Percentiles rank a stretch among this genome's conserved stretches.
phyloP scores from a whole-genome alignment of 2,888 invertebrate species.

The Zele albiditarsus region DNA sequence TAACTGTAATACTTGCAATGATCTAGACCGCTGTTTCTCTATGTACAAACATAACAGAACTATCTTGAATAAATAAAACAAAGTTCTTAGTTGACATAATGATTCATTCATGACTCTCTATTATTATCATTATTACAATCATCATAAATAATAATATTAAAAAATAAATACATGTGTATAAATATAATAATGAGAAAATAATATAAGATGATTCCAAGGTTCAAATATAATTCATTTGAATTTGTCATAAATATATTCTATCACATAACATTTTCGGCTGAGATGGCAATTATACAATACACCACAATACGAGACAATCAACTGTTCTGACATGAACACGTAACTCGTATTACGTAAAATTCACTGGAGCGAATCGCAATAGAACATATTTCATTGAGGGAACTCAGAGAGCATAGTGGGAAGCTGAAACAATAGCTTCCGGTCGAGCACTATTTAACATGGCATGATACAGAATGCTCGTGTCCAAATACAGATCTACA shows the following conservation, averaged over 20 bases:
- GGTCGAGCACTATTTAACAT: background rate
- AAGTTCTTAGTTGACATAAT: background rate
- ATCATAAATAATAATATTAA: background rate
- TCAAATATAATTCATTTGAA: background rate
- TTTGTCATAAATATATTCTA: background rate
- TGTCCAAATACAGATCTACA: background rate
- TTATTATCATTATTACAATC: background rate
- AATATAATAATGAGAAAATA: background rate
- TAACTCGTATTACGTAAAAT: constrained; percentile 17
- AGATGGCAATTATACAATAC: background rate
- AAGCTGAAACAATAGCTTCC: constrained; percentile 5
- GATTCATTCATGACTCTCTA: background rate
- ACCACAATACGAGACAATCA: constrained; percentile 5
- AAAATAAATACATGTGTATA: background rate
- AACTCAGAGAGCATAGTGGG: background rate
- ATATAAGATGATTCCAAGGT: background rate
- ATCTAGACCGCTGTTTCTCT: too few relatives aligned
- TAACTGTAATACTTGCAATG: too few relatives aligned
- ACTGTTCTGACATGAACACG: constrained; percentile 2
- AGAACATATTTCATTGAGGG: background rate
- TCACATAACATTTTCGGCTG: background rate
- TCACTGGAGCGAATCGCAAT: background rate
- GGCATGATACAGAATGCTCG: background rate
- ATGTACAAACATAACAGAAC: too few relatives aligned
- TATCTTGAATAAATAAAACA: background rate